Conservation (phyloP, 2,888 invertebrate genomes). For the Temnothorax unifasciatus region DNA sequence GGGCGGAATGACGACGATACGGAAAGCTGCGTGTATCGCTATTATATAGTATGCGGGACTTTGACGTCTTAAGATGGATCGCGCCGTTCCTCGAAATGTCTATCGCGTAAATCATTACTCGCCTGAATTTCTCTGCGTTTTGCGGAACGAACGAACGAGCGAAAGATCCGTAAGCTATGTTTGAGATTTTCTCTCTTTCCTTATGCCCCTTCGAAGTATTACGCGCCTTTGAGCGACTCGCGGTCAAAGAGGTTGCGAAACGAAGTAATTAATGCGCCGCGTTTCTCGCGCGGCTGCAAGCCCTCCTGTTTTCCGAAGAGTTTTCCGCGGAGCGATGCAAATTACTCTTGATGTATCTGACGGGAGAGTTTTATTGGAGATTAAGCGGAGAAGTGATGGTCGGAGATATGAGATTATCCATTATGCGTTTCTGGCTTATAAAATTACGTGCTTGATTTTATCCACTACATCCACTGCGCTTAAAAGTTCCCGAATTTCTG, state of each 20-base stretch:
- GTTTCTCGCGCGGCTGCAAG: constrained; percentile 26
- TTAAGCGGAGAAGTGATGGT: constrained; percentile 44
- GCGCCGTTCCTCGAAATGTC: constrained; percentile 56
- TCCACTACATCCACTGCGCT: neutral
- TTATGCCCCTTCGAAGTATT: neutral
- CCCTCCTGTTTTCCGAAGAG: constrained; percentile 28
- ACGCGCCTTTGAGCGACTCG: constrained; percentile 39
- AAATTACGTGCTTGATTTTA: constrained; percentile 34
- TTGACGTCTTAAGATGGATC: constrained; percentile 72
- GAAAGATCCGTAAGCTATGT: constrained; percentile 24
- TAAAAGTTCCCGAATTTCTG: neutral
- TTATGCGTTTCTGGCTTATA: constrained; percentile 3
- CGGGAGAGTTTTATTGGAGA: constrained; percentile 42
- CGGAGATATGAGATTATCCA: constrained; percentile 15
- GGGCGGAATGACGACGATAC: neutral
- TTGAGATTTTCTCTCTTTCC: constrained; percentile 18
- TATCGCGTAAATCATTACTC: constrained; percentile 31
- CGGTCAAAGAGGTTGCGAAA: constrained; percentile 35
- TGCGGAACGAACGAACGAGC: neutral
- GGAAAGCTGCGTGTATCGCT: constrained; percentile 37
- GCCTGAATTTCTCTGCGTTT: neutral
- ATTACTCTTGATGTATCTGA: constrained; percentile 39
- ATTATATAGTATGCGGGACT: constrained; percentile 67
- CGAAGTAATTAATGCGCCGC: constrained; percentile 51
- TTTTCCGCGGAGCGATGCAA: constrained; percentile 34